These are phyloP conservation scores for Tenodera sinensis DNA, from an alignment of 2,888 invertebrate genomes.

Conservation along the genomic window DNA sequence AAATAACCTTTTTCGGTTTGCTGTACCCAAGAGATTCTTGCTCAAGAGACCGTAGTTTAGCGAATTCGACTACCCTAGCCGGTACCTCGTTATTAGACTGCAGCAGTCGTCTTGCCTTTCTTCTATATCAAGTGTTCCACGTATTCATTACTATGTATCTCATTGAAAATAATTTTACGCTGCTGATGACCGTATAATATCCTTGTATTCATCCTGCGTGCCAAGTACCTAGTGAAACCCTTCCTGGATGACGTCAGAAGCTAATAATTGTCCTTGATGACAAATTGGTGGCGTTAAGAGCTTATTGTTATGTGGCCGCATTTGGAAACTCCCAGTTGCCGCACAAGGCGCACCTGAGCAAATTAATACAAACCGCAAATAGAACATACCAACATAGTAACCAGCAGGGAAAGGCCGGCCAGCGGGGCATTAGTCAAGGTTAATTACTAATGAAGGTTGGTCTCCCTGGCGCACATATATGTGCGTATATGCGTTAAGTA, in stretches of 20 bases:
- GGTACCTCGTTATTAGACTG: no score
- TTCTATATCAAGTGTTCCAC: no score
- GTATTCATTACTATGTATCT: no score
- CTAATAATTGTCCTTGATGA: neutral
- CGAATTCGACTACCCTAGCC: no score
- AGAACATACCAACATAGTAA: neutral
- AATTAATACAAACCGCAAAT: neutral
- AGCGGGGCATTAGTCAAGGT: neutral
- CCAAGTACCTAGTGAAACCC: neutral
- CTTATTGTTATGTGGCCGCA: neutral
- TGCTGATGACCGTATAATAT: no score
- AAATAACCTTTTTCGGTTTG: no score
- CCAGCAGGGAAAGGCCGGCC: neutral
- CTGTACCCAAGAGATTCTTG: no score
- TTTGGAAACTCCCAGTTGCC: conserved; percentile 5
- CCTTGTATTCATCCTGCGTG: no score
- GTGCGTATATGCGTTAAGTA: neutral
- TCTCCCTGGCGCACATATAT: neutral
- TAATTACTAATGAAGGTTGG: neutral
- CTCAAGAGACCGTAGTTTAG: no score
- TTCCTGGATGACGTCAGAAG: neutral
- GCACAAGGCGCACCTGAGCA: neutral
- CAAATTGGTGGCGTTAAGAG: neutral
- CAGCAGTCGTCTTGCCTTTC: no score
- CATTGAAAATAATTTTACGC: no score